phyloP scores from a whole-genome alignment of 2,113 vertebrate species.

The Cinclus mexicanus region DNA sequence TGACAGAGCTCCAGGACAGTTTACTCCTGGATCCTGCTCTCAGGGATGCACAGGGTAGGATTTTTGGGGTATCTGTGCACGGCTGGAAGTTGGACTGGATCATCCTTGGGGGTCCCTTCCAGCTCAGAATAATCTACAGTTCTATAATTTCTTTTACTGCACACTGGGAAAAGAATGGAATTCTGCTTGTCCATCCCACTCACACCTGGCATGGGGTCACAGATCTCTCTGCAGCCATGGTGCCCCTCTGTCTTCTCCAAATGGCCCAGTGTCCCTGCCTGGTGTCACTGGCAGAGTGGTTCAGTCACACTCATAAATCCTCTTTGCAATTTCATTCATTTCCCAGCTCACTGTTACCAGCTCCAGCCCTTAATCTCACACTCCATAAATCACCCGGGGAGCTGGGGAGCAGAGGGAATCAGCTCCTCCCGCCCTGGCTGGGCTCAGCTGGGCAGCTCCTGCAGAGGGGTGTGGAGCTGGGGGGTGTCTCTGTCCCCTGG shows the following conservation, averaged over 20 bases:
- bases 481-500: background rate
- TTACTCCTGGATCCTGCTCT: accelerated
- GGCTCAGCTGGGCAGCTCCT: background rate
- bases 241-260: background rate
- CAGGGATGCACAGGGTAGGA: background rate
- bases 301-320: conserved; percentile 33
- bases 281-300: background rate
- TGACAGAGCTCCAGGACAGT: background rate
- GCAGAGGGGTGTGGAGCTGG: background rate
- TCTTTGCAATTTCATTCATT: conserved; percentile 51
- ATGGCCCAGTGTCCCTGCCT: background rate
- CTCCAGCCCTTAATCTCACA: conserved; percentile 46
- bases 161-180: background rate
- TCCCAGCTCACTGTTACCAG: conserved; percentile 28
- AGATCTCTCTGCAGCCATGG: accelerated
- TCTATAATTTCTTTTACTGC: background rate
- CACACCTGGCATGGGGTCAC: background rate
- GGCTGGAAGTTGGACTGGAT: background rate
- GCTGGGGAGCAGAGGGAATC: background rate
- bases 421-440: background rate
- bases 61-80: background rate
- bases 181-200: background rate
- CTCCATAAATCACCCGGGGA: conserved; percentile 48
- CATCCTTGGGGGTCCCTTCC: background rate
- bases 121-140: too few relatives aligned